Evolutionary conservation across 2,797 vertebrate species (phyloP), one percentile per base, ranked within the genome.

Genomic region (Onychomys leucogaster): DNA sequence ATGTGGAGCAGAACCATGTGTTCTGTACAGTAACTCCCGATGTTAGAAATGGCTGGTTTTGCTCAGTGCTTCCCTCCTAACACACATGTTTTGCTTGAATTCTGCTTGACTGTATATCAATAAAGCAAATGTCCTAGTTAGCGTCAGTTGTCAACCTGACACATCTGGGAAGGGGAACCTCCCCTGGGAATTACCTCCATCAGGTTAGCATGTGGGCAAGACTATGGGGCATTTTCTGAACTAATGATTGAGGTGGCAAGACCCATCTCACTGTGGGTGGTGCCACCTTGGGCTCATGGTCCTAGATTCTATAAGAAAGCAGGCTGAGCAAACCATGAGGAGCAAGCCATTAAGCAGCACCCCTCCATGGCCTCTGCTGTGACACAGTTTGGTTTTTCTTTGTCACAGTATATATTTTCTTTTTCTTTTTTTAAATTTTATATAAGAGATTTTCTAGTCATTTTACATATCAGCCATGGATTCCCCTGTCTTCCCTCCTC

Each of bases 1-100:
- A 0, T 21, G 41, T 55, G n/a, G 12, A 34, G 16, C 23, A 3
- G 0, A 11, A 3, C 1, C 34, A 41, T 85, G 34, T 27, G 0
- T 23, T 49, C 43, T 14, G 27, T 57, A 11, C 0, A 2, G 2
- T 0, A 5, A 57, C 41, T 55, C 37, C 82, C 49, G 23, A 49
- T 43, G 2, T 67, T 37, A 0, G 2, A 10, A 17, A 21, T 5
- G 1, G 32, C 6, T 43, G 4, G 61, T 49, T 91, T 34, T 49
- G 6, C 49, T 82, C 65, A 3, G 4, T 8, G 5, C 11, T n/a
- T n/a, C n/a, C n/a, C n/a, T n/a, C n/a, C n/a, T n/a, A n/a, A n/a
- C n/a, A n/a, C n/a, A n/a, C n/a, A n/a, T n/a, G n/a, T n/a, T 25
- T 46, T 61, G 57, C 16, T 88, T 43, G 25, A 41, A 19, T 43